Percentiles rank a stretch among this genome's conserved stretches.
Evolutionary conservation across 92 coral and sea anemone genomes (phyloP).

Genomic region (Virgularia gustaviana): DNA sequence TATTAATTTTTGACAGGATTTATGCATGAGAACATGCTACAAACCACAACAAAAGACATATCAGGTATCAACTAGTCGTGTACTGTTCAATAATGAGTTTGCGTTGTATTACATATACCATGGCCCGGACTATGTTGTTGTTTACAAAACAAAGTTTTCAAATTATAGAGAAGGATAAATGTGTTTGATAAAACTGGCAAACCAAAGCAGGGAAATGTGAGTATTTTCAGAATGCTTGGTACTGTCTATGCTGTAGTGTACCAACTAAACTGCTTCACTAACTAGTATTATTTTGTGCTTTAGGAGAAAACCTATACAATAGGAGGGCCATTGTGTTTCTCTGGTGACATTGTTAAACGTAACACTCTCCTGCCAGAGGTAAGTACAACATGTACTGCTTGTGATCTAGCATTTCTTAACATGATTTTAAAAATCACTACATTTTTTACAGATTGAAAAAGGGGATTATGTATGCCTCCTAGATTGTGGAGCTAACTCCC

Average conservation of each 20-base stretch:
- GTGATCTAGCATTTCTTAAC: background rate
- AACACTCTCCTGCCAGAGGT: slow-evolving; percentile 68
- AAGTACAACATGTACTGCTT: background rate
- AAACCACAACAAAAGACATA: slow-evolving; percentile 60
- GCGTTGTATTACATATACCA: background rate
- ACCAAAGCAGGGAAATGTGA: slow-evolving; percentile 71
- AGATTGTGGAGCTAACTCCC: slow-evolving; percentile 90
- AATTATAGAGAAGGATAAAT: slow-evolving; percentile 62
- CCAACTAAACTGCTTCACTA: background rate
- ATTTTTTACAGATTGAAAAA: slow-evolving; percentile 52
- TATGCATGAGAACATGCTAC: slow-evolving; percentile 81
- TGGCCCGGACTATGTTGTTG: background rate
- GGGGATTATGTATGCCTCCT: slow-evolving; percentile 71
- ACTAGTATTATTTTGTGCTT: background rate
- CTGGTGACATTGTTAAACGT: slow-evolving; percentile 76
- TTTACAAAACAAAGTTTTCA: background rate
- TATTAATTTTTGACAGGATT: slow-evolving; percentile 58
- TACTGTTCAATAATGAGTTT: too few species aligned
- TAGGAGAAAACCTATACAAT: slow-evolving; percentile 66
- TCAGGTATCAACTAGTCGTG: too few species aligned
- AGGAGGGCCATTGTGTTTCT: slow-evolving; percentile 90
- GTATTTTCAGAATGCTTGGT: slow-evolving; percentile 1
- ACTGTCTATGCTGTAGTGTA: background rate
- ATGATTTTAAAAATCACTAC: background rate
- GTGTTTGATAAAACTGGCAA: slow-evolving; percentile 69